Conservation (phyloP, 2,888 invertebrate genomes). For the Macrosoma leucophasiata region DNA sequence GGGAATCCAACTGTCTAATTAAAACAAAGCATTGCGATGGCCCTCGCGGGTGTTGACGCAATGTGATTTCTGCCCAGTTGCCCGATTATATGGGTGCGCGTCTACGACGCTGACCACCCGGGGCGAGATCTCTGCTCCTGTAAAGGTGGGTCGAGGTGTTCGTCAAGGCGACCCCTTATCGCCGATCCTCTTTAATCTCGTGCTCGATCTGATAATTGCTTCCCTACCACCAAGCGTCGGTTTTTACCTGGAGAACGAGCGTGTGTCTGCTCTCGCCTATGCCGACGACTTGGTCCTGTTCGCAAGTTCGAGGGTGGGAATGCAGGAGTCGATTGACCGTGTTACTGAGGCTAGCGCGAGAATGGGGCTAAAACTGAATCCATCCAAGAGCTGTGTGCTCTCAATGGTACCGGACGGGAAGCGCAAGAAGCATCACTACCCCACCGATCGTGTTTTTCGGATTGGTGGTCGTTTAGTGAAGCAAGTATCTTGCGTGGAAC, state of each 20-base stretch:
- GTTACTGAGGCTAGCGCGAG: conserved; percentile 16
- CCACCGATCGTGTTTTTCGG: conserved; percentile 20
- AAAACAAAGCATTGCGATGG: no score
- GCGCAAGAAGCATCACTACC: conserved; percentile 28
- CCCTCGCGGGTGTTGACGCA: no score
- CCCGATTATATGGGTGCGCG: neutral
- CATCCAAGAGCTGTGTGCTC: conserved; percentile 30
- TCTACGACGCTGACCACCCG: neutral
- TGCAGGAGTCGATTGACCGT: conserved; percentile 33
- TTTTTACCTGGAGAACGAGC: neutral
- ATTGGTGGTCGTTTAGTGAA: conserved; percentile 23
- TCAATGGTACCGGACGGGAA: conserved; percentile 33
- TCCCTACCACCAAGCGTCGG: neutral
- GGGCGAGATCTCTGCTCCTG: neutral
- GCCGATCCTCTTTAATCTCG: neutral
- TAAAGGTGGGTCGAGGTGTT: neutral
- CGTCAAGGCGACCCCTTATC: neutral
- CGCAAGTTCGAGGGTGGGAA: conserved; percentile 31
- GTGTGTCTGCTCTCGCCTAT: neutral
- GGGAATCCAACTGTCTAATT: no score
- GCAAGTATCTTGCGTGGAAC: conserved; percentile 28
- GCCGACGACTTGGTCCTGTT: conserved; percentile 28
- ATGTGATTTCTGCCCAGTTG: no score
- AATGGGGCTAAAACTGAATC: conserved; percentile 21
- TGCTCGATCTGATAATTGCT: neutral